A percentile compares a stretch with the other conserved stretches of the same genome.
phyloP scores from a whole-genome alignment of 2,888 invertebrate genomes.

The Erpobdella octoculata region DNA sequence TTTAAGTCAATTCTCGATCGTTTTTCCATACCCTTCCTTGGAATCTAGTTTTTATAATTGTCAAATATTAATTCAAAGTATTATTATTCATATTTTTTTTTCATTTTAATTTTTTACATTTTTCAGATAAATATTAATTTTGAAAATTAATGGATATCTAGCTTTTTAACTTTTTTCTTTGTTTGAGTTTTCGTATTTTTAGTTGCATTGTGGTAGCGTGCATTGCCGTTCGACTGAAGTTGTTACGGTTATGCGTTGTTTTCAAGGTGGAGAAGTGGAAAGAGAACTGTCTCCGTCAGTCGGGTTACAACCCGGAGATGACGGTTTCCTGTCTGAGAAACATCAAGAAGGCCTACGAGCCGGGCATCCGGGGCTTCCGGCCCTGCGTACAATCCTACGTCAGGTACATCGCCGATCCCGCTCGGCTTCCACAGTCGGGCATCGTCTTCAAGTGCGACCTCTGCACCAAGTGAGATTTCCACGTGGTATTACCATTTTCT shows the following conservation, averaged over 20 bases:
- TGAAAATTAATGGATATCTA: no score
- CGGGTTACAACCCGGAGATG: slow-evolving; percentile 20
- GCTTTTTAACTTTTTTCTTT: no score
- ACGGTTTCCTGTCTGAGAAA: slow-evolving; percentile 24
- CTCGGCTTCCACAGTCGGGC: slow-evolving; percentile 27
- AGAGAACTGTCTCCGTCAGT: slow-evolving; percentile 28
- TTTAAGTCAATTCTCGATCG: no score
- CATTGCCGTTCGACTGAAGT: no score
- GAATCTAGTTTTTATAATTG: not conserved
- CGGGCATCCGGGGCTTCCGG: slow-evolving; percentile 32
- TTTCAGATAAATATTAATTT: no score
- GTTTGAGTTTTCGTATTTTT: no score
- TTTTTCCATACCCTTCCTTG: no score
- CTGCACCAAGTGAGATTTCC: slow-evolving; percentile 30
- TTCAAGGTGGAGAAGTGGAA: slow-evolving; percentile 32
- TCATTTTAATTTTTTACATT: no score
- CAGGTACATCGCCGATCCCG: slow-evolving; percentile 30
- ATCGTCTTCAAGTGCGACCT: slow-evolving; percentile 29
- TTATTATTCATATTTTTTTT: not conserved
- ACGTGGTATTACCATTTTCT: not conserved
- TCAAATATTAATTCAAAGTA: not conserved
- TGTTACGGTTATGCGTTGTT: no score
- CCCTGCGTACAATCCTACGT: slow-evolving; percentile 33
- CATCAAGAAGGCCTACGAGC: slow-evolving; percentile 32
- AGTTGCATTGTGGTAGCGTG: no score